Evolutionary conservation across 1,140 invertebrate species (phyloP).

Genomic region (Drosophila kepulauana): DNA sequence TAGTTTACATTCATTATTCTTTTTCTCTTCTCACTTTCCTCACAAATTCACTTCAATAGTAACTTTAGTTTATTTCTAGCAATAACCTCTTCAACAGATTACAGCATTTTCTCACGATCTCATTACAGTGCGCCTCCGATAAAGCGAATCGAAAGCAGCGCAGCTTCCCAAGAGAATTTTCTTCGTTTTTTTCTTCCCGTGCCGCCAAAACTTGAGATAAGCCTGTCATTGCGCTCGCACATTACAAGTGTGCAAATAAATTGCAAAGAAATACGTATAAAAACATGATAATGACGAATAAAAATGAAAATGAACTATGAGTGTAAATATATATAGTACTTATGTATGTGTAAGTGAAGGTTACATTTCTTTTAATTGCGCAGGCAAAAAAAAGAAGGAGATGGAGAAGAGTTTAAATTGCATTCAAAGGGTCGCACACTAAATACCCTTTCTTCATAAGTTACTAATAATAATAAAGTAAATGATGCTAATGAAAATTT

Average conservation of each 20-base stretch:
- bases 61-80: too few relatives aligned
- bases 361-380: slow-evolving; percentile 77
- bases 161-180: slow-evolving; percentile 30
- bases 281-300: slow-evolving; percentile 13
- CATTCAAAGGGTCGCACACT: not conserved
- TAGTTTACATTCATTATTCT: too few relatives aligned
- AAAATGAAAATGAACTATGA: slow-evolving; percentile 21
- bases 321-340: not conserved
- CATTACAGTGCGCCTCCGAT: slow-evolving; percentile 56
- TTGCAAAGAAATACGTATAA: slow-evolving; percentile 9
- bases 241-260: slow-evolving; percentile 14
- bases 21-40: too few relatives aligned
- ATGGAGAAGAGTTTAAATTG: not conserved
- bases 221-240: slow-evolving; percentile 5
- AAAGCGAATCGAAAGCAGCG: slow-evolving; percentile 40
- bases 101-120: slow-evolving; percentile 68
- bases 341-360: slow-evolving; percentile 12
- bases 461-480: too few relatives aligned
- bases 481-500: too few relatives aligned
- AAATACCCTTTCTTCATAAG: not conserved
- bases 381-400: slow-evolving; percentile 50
- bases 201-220: slow-evolving; percentile 25
- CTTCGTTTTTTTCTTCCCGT: not conserved
- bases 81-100: slow-evolving; percentile 33
- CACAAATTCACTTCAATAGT: too few relatives aligned